Evolutionary conservation across 2,797 vertebrate genomes (phyloP).

Genomic region (Lindbergichthys nudifrons): DNA sequence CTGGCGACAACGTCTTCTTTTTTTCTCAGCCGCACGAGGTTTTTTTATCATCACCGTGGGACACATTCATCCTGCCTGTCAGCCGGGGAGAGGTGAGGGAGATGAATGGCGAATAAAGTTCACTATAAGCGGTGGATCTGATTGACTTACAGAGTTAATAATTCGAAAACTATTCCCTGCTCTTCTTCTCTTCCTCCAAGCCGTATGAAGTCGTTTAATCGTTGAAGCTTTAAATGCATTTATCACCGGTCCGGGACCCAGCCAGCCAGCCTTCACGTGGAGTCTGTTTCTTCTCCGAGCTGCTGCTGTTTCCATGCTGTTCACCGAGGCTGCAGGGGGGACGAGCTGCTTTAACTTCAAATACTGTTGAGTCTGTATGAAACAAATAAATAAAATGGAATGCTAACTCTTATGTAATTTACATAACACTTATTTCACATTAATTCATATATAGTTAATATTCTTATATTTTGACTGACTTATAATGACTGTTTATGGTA

Average conservation of each 20-base stretch:
- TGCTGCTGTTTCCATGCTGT: slow-evolving; percentile 31
- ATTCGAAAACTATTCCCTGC: slow-evolving; percentile 1
- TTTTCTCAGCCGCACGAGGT: slow-evolving; percentile 20
- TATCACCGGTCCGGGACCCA: slow-evolving; percentile 23
- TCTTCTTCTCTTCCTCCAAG: neutral
- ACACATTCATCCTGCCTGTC: slow-evolving; percentile 65
- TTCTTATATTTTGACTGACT: neutral
- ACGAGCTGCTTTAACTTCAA: neutral
- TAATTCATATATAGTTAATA: neutral
- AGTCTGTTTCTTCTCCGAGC: slow-evolving; percentile 7
- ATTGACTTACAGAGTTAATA: slow-evolving; percentile 40
- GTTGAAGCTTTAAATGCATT: slow-evolving; percentile 12
- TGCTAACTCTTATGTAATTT: too few species aligned
- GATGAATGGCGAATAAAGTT: slow-evolving; percentile 53
- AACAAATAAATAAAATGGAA: neutral
- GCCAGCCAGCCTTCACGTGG: slow-evolving; percentile 23
- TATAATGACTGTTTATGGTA: neutral
- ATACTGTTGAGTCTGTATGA: neutral
- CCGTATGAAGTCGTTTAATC: slow-evolving; percentile 6
- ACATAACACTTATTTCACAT: too few species aligned
- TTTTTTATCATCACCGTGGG: slow-evolving; percentile 58
- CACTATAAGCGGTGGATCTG: slow-evolving; percentile 25
- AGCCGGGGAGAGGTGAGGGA: slow-evolving; percentile 53
- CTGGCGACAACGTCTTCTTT: slow-evolving; percentile 46
- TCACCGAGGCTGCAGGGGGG: neutral